Evolutionary conservation across 2,797 vertebrate genomes (phyloP).

Genomic region (Eremophila alpestris): DNA sequence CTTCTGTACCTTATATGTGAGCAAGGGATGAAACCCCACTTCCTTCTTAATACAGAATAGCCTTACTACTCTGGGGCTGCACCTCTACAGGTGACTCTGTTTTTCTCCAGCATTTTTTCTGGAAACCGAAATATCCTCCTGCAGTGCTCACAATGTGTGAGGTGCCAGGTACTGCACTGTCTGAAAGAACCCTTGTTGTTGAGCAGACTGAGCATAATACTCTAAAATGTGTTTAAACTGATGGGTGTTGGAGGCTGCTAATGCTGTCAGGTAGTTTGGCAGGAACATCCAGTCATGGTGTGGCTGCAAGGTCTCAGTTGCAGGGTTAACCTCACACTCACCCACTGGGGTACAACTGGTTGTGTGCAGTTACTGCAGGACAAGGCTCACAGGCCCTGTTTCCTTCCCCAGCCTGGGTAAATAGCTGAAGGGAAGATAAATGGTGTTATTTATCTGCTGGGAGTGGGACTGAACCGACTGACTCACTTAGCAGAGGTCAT

Average conservation of each 20-base stretch:
- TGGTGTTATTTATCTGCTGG: neutral
- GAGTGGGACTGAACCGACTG: neutral
- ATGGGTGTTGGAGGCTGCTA: neutral
- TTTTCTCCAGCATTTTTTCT: neutral
- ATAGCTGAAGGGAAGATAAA: neutral
- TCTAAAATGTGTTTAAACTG: neutral
- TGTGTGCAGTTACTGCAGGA: neutral
- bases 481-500: neutral
- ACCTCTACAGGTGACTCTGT: too few species aligned
- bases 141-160: neutral
- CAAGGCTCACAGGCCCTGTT: neutral
- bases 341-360: neutral
- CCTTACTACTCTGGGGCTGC: too few species aligned
- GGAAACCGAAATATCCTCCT: neutral
- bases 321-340: neutral
- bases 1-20: too few species aligned
- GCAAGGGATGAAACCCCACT: too few species aligned
- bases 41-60: too few species aligned
- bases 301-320: neutral
- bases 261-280: rapidly evolving
- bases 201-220: neutral
- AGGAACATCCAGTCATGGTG: neutral
- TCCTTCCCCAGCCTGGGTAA: neutral
- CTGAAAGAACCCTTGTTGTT: neutral
- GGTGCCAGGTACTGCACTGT: rapidly evolving